A percentile compares a stretch with the other conserved stretches of the same genome.
Evolutionary conservation across 2,888 invertebrate genomes (phyloP).

Genomic region (Drosophila pseudotakahashii): DNA sequence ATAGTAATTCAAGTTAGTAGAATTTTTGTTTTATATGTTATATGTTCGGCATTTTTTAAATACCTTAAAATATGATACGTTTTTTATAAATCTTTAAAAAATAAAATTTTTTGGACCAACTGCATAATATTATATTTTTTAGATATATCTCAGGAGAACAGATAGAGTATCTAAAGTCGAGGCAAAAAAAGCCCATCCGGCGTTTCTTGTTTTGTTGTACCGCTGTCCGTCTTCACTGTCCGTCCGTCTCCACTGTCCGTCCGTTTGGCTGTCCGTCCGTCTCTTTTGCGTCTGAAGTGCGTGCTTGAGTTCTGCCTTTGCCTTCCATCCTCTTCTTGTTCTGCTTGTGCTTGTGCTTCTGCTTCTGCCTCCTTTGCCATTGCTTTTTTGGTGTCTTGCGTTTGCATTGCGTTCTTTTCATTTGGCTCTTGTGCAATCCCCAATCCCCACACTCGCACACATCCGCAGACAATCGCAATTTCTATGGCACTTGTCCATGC

Average conservation of each 20-base stretch:
- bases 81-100: neutral
- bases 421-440: conserved; percentile 62
- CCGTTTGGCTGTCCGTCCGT: conserved; percentile 18
- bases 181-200: neutral
- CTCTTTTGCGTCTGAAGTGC: conserved; percentile 69
- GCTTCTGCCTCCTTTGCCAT: conserved; percentile 38
- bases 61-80: neutral
- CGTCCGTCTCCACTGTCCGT: conserved; percentile 21
- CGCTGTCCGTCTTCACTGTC: conserved; percentile 18
- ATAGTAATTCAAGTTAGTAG: too few relatives aligned
- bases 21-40: too few relatives aligned
- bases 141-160: neutral
- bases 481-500: conserved; percentile 78
- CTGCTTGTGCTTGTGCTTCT: conserved; percentile 37
- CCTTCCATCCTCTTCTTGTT: conserved; percentile 40
- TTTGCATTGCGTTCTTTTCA: conserved; percentile 69
- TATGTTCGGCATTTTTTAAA: too few relatives aligned
- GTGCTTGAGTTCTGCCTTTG: conserved; percentile 67
- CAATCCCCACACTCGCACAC: conserved; percentile 34
- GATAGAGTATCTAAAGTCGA: neutral
- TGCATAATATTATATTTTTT: neutral
- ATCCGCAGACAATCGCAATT: conserved; percentile 49
- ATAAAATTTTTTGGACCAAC: neutral
- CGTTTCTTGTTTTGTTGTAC: conserved; percentile 1
- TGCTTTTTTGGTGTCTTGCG: conserved; percentile 75